Evolutionary conservation across 2,797 vertebrate genomes (phyloP), one percentile per base, ranked within the genome.

Genomic region (Lagocephalus sceleratus): DNA sequence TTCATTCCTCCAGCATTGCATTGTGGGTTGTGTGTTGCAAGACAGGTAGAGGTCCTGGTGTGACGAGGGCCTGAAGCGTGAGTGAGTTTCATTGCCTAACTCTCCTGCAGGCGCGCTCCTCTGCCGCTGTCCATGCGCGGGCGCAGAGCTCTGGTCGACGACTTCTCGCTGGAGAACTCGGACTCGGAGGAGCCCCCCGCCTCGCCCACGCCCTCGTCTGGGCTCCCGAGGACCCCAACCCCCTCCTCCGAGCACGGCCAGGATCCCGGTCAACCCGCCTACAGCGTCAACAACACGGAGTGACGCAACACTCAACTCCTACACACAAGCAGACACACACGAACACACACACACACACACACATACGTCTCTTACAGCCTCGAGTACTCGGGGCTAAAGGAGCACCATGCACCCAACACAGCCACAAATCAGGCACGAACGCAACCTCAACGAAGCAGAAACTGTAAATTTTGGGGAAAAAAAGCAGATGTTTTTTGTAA

Each of bases 81-180:
- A 35, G 12, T 35, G 32, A 14, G 11, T 35, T 35, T 35, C 12
- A 35, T 12, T 29, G 26, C 32, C 3, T 35, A 3, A 14, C 29
- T 9, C 42, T 63, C 21, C 11, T 75, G 9, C 75, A 92, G 91
- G 52, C 89, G 91, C 7, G 86, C 82, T 46, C 87, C 90, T 0
- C 72, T 92, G 62, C 91, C 93, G 44, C 61, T 92, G 64, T 81
- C 85, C 2, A 76, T 92, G 76, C 91, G 90, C 21, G 91, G 91
- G 5, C 91, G 94, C 29, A 89, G 94, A 0, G 90, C 93, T 1
- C 83, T 94, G 58, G 92, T 95, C 25, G 94, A 94, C 51, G 94
- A 95, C 85, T 81, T 93, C 38, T 93, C 94, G 5, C 83, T 93
- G 66, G 93, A 94, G 57, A 94, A 94, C 59, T 94, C 93, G 0